phyloP scores from a whole-genome alignment of 2,113 vertebrate genomes.

The Tachysurus vachellii region DNA sequence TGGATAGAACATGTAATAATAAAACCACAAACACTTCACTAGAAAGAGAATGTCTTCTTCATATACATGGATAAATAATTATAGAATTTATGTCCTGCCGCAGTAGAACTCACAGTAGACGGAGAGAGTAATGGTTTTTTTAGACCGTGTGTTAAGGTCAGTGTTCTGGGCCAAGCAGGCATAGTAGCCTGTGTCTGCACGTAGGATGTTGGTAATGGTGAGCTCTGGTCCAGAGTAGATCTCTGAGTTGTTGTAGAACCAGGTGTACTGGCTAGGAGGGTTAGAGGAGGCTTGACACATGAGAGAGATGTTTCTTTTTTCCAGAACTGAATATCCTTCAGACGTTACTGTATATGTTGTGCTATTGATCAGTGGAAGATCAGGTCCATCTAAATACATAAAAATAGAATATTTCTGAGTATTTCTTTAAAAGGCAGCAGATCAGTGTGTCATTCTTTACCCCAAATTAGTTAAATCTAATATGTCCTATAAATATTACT shows the following conservation, averaged over 20 bases:
- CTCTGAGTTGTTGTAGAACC: conserved; percentile 86
- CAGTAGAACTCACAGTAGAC: conserved; percentile 86
- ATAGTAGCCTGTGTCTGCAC: conserved; percentile 82
- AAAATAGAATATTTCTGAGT: not conserved
- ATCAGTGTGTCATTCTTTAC: not conserved
- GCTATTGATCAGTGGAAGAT: conserved; percentile 78
- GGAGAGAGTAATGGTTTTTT: conserved; percentile 77
- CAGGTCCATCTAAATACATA: conserved; percentile 77
- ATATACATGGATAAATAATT: not conserved
- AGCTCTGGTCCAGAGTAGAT: conserved; percentile 75
- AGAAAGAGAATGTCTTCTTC: not conserved
- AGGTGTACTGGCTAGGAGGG: conserved; percentile 82
- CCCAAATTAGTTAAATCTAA: not conserved
- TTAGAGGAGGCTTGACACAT: conserved; percentile 84
- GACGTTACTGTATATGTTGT: conserved; percentile 77
- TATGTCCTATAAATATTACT: not conserved
- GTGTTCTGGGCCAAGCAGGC: conserved; percentile 85
- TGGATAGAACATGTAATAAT: not conserved
- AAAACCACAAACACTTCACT: not conserved
- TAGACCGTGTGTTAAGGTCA: conserved; percentile 79
- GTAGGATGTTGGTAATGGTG: conserved; percentile 74
- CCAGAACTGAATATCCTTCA: conserved; percentile 79
- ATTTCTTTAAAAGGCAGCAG: not conserved
- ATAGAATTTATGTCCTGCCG: too few relatives aligned
- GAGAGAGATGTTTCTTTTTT: conserved; percentile 80